Base-by-base conservation (phyloP, 2,888 invertebrate species). In the Scaeva pyrastri region DNA sequence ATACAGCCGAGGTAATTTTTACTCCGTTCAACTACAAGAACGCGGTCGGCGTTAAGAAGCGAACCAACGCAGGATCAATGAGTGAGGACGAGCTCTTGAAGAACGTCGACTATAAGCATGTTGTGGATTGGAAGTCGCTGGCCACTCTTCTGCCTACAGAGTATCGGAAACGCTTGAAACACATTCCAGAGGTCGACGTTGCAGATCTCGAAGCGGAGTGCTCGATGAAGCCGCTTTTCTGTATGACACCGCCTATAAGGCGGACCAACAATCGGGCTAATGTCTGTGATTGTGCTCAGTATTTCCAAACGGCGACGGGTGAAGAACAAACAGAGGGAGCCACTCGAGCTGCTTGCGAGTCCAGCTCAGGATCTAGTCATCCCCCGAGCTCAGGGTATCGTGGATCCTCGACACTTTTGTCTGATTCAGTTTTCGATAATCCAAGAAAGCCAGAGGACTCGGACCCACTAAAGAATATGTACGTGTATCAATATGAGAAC, bases 121-220 rank as follows among this genome's bases (percentile, higher is more conserved):
- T 98, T 10, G 95, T 96, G 91, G 98, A 98, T 92, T 98, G 98
- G 98, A 97, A 97, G 90, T 98, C 98, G 0, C 93, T 98, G 70
- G 97, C 97, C 4, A 96, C 98, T 88, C 94, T 98, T 64, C 93
- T 98, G 87, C 98, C 98, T 4, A 93, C 94, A 88, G 97, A 98
- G 91, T 97, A 96, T 91, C 95, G 95, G 88, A 95, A 96, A 90
- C 94, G 97, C 88, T 91, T 98, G 66, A 96, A 97, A 91, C 92
- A 92, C 91, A 94, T 97, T 89, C 97, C 97, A 8, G 97, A 97
- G 93, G 93, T 97, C 60, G 91, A 91, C 56, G 94, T 93, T 84
- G 93, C 94, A 75, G 91, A 93, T 26, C 91, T 93, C 88, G 92
- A 93, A 21, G 89, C 93, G 64, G 93, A 93, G 77, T 90, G 92